These are phyloP conservation scores for Anoncus sp. DNA, from an alignment of 2,888 invertebrate genomes.

Conservation along the genomic window DNA sequence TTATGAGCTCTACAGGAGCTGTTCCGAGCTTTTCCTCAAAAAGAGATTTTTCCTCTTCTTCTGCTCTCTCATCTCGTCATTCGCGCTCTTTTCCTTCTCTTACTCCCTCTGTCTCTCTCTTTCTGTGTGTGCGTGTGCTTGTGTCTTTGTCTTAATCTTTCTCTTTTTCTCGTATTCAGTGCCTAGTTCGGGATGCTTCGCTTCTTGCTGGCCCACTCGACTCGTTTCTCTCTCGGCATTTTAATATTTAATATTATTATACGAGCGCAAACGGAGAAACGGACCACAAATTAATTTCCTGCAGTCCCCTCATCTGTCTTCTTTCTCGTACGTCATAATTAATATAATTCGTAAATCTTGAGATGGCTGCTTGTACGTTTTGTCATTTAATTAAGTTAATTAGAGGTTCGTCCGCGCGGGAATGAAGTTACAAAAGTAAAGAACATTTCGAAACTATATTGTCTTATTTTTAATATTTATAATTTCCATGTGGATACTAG, in stretches of 20 bases:
- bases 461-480: background rate
- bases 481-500: background rate
- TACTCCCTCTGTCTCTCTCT: slow-evolving; percentile 21
- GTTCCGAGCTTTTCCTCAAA: slow-evolving; percentile 52
- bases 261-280: slow-evolving; percentile 41
- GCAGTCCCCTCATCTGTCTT: slow-evolving; percentile 9
- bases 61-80: slow-evolving; percentile 31
- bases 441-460: background rate
- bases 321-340: slow-evolving; percentile 52
- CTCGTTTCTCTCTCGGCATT: slow-evolving; percentile 57
- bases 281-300: slow-evolving; percentile 48
- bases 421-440: slow-evolving; percentile 5
- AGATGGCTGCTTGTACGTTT: slow-evolving; percentile 33
- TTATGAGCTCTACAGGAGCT: slow-evolving; percentile 37
- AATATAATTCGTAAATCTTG: slow-evolving; percentile 58
- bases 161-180: slow-evolving; percentile 10
- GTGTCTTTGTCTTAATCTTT: slow-evolving; percentile 5
- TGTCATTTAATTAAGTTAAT: slow-evolving; percentile 53
- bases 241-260: slow-evolving; percentile 60
- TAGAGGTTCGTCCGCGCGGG: background rate
- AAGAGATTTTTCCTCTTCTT: slow-evolving; percentile 57
- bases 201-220: slow-evolving; percentile 43
- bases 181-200: slow-evolving; percentile 26
- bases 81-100: slow-evolving; percentile 22
- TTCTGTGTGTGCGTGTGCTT: background rate